Conservation (phyloP, 2,888 invertebrate species). For the Hofmannophila pseudospretella region DNA sequence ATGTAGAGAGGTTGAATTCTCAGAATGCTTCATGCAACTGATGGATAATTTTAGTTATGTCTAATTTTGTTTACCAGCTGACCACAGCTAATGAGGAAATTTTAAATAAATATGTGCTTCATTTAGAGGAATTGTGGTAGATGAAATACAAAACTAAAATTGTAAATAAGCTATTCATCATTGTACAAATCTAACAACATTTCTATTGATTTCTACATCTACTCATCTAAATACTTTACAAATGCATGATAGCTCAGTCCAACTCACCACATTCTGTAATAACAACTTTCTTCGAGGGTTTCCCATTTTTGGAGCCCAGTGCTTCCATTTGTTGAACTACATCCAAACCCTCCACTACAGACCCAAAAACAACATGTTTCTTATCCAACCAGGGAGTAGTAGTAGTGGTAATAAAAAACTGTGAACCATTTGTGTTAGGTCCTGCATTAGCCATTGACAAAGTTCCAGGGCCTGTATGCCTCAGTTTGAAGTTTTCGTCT, state of each 20-base stretch:
- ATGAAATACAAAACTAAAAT: neutral
- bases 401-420: conserved; percentile 96
- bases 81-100: too few species aligned
- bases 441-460: conserved; percentile 98
- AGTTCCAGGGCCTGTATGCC: conserved; percentile 92
- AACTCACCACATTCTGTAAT: conserved; percentile 92
- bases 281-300: conserved; percentile 88
- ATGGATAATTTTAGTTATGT: too few species aligned
- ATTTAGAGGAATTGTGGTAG: neutral
- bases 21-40: too few species aligned
- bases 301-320: conserved; percentile 89
- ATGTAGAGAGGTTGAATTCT: too few species aligned
- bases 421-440: conserved; percentile 96
- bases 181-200: neutral
- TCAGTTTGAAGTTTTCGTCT: conserved; percentile 96
- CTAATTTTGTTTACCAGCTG: too few species aligned
- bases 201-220: neutral
- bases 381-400: conserved; percentile 96
- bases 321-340: conserved; percentile 91
- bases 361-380: conserved; percentile 96
- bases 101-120: too few species aligned
- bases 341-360: conserved; percentile 94
- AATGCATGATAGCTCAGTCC: conserved; percentile 24
- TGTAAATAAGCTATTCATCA: neutral
- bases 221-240: neutral